Evolutionary conservation across 2,888 invertebrate species (phyloP).

Genomic region (Drosophila testacea): DNA sequence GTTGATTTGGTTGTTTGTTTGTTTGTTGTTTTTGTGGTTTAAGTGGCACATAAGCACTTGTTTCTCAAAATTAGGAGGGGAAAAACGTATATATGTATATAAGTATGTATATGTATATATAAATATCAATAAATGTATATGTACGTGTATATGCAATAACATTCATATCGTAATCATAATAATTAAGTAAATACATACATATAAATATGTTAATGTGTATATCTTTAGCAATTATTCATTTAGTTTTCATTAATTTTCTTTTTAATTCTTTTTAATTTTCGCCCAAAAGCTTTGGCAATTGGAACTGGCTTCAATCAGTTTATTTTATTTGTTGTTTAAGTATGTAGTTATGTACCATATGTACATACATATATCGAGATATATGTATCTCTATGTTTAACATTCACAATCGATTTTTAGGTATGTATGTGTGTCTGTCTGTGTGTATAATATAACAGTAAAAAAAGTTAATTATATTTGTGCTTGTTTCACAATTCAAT

Average conservation of each 20-base stretch:
- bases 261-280: conserved; percentile 8
- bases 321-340: neutral
- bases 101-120: conserved; percentile 53
- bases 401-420: conserved; percentile 29
- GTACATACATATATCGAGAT: conserved; percentile 9
- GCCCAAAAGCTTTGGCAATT: conserved; percentile 7
- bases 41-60: conserved; percentile 47
- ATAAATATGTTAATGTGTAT: conserved; percentile 70
- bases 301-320: neutral
- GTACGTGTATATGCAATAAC: conserved; percentile 76
- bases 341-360: neutral
- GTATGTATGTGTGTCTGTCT: conserved; percentile 1
- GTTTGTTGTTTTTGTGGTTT: conserved; percentile 26
- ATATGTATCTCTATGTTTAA: no score
- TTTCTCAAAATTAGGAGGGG: conserved; percentile 55
- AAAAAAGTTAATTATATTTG: conserved; percentile 19
- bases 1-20: conserved; percentile 17
- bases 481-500: conserved; percentile 10
- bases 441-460: conserved; percentile 36
- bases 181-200: conserved; percentile 72
- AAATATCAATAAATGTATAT: conserved; percentile 51
- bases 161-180: conserved; percentile 75
- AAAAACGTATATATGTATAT: conserved; percentile 49
- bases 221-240: conserved; percentile 45
- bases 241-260: conserved; percentile 21